These are phyloP conservation scores for Chlorodrepanis virens DNA, from an alignment of 2,113 vertebrate genomes.

Conservation along the genomic window DNA sequence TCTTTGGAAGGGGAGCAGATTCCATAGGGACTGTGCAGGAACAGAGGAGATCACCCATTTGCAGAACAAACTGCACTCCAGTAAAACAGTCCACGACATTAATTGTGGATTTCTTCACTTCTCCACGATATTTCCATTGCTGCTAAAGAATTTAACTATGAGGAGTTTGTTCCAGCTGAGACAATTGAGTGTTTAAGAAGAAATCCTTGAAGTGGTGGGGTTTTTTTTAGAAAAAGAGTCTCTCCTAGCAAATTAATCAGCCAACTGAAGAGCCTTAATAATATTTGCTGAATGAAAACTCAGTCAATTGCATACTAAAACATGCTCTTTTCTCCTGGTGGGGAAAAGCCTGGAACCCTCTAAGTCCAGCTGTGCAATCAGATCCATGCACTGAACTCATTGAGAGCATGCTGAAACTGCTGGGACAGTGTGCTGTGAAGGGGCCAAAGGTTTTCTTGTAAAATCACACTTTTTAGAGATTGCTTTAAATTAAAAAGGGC, in stretches of 20 bases:
- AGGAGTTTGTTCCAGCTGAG: neutral
- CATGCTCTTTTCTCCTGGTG: neutral
- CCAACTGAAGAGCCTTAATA: slow-evolving; percentile 18
- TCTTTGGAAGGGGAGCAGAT: neutral
- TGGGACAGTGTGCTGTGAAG: neutral
- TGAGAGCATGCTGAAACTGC: neutral
- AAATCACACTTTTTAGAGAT: rapidly evolving
- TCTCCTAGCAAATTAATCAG: slow-evolving; percentile 59
- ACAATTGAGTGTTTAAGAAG: slow-evolving; percentile 31
- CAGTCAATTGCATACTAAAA: slow-evolving; percentile 23
- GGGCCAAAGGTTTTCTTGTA: neutral
- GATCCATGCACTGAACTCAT: neutral
- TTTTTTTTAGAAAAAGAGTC: neutral
- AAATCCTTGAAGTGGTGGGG: neutral
- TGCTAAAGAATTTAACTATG: neutral
- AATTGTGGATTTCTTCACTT: neutral
- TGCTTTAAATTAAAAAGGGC: neutral
- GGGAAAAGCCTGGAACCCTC: neutral
- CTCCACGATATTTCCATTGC: neutral
- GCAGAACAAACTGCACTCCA: neutral
- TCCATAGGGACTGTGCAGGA: neutral
- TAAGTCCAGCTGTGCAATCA: neutral
- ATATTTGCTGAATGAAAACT: slow-evolving; percentile 58
- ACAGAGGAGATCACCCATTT: neutral
- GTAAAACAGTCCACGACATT: neutral